Evolutionary conservation across 2,113 vertebrate species (phyloP), one percentile per base, ranked within the genome.

Genomic region (Takifugu flavidus): DNA sequence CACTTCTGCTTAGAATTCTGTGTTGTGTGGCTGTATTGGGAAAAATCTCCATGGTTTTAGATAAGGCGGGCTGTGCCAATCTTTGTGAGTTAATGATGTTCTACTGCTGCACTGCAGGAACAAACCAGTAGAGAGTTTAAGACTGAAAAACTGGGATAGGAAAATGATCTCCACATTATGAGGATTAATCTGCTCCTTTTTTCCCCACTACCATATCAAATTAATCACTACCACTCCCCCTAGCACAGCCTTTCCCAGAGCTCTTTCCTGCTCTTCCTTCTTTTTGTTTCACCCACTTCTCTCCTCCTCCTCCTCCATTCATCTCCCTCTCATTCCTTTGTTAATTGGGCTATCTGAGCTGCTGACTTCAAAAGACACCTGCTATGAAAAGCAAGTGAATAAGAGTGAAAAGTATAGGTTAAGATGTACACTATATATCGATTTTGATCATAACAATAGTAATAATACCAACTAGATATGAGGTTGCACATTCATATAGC

Each of bases 281-380:
- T 53, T 79, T 80, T 59, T 71, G 60, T 65, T 62, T 54, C 60
- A 59, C 51, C 71, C 59, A 31, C 67, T 62, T 26, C n/a, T 53
- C 59, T 51, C 67, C 54, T 60, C 14, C 69, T 63, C 15, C 26
- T 71, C 34, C 64, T 55, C 49, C 13, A 1, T 61, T 39, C 34
- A 39, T 43, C 54, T 52, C 47, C 49, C 59, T 58, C 61, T 62
- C 61, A 68, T 84, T 85, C 50, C 78, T 70, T 72, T 72, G 61
- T 73, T 91, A 89, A 91, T 86, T 86, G 82, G 86, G 59, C 81
- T 86, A 83, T 85, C 75, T 77, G 80, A 89, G 79, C 74, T 84
- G 58, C 72, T 20, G 60, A 85, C 84, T 82, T 90, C 84, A 88
- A 71, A 20, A 20, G 69, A 46, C 62, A 83, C 65, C 59, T 65